Evolutionary conservation across 2,113 vertebrate genomes (phyloP).

Genomic region (Ceyx melanurus): DNA sequence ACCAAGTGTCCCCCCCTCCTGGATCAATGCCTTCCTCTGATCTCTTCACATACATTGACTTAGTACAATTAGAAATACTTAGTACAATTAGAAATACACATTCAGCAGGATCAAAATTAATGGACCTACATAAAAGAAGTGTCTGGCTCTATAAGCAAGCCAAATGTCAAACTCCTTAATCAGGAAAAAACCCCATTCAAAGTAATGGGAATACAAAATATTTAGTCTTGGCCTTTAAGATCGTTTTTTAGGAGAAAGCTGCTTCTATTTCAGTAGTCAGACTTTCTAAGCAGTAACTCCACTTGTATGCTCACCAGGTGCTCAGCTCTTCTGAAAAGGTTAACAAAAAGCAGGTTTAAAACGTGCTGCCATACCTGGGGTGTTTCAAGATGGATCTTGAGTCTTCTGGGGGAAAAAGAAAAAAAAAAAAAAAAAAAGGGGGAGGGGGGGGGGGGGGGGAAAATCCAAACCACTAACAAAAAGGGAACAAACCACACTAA

Average conservation of each 20-base stretch:
- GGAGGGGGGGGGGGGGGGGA: too few species aligned
- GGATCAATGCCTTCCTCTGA: slow-evolving; percentile 3
- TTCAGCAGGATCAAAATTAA: background rate
- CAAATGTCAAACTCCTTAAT: background rate
- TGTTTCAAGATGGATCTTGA: background rate
- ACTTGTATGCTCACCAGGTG: background rate
- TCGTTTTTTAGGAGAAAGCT: background rate
- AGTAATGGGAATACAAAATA: background rate
- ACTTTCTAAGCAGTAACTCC: background rate
- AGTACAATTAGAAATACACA: slow-evolving; percentile 13
- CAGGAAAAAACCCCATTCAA: background rate
- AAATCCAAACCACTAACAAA: too few species aligned
- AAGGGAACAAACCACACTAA: too few species aligned
- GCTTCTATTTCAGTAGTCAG: background rate
- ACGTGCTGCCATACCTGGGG: background rate
- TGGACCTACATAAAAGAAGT: background rate
- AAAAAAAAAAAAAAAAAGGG: background rate
- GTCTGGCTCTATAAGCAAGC: background rate
- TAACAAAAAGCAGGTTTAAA: background rate
- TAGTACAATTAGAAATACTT: slow-evolving; percentile 15
- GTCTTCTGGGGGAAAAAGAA: background rate
- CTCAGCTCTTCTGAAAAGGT: background rate
- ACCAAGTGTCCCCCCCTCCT: background rate
- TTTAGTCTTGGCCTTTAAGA: background rate
- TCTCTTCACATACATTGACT: slow-evolving; percentile 41